Percentiles rank a stretch among this genome's conserved stretches.
These are phyloP conservation scores for Prolemur simus DNA, from an alignment of 2,113 vertebrate species.

Conservation along the genomic window DNA sequence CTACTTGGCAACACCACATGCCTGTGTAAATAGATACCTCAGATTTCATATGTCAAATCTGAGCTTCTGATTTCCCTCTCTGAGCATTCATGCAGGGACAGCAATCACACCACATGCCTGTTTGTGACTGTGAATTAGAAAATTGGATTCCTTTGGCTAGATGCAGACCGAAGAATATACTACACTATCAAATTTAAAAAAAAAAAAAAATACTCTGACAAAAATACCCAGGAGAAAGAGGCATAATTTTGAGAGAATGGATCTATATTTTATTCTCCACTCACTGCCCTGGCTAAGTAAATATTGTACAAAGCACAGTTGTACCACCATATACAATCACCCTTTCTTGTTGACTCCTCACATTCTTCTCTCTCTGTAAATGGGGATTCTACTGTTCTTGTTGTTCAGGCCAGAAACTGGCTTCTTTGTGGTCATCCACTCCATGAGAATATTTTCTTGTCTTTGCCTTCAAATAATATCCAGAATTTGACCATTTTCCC, in stretches of 20 bases:
- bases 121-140: not conserved
- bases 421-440: not conserved
- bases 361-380: not conserved
- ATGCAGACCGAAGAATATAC: not conserved
- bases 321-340: too few species aligned
- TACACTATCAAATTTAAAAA: not conserved
- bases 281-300: not conserved
- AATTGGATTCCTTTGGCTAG: not conserved
- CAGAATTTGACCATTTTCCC: not conserved
- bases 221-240: not conserved
- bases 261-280: not conserved
- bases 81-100: not conserved
- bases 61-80: not conserved
- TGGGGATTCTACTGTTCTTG: not conserved
- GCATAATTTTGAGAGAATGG: not conserved
- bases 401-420: not conserved
- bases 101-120: not conserved
- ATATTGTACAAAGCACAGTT: rapidly evolving
- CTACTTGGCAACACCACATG: rapidly evolving
- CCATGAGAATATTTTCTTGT: too few species aligned
- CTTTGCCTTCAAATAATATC: not conserved
- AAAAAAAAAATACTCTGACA: not conserved
- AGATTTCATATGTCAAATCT: not conserved
- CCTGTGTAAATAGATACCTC: not conserved
- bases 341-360: not conserved